phyloP scores from a whole-genome alignment of 2,888 invertebrate genomes.

The Linyphia triangularis region DNA sequence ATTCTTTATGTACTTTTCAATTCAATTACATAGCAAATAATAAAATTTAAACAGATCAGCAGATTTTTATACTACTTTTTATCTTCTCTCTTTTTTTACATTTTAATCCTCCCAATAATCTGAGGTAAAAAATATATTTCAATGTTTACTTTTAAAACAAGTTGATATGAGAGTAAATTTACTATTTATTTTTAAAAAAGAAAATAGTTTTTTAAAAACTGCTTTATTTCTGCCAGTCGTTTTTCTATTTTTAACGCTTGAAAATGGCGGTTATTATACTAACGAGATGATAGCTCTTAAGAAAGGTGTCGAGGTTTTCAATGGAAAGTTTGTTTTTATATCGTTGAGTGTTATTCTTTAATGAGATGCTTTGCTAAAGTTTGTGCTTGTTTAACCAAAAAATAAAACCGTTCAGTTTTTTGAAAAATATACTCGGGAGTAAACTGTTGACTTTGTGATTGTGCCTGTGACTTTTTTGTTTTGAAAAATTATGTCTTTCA shows the following conservation, averaged over 20 bases:
- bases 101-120: too few species aligned
- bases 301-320: not conserved
- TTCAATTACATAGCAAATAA: too few species aligned
- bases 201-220: too few species aligned
- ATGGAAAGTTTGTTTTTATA: not conserved
- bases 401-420: not conserved
- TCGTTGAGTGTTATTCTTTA: not conserved
- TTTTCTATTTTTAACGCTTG: not conserved
- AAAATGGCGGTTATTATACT: not conserved
- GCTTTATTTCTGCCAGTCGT: too few species aligned
- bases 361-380: not conserved
- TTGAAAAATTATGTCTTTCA: not conserved
- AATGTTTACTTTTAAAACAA: too few species aligned
- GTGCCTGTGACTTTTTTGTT: not conserved
- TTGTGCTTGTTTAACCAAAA: not conserved
- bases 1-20: too few species aligned
- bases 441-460: slow-evolving; percentile 7
- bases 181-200: too few species aligned
- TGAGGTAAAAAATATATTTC: too few species aligned
- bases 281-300: not conserved
- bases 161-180: too few species aligned
- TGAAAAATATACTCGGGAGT: not conserved
- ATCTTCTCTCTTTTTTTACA: too few species aligned
- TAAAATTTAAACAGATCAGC: too few species aligned
- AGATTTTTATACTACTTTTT: too few species aligned